Percentiles rank a stretch among this genome's conserved stretches.
These are phyloP conservation scores for Trogon surrucura DNA, from an alignment of 2,113 vertebrate species.

Conservation along the genomic window DNA sequence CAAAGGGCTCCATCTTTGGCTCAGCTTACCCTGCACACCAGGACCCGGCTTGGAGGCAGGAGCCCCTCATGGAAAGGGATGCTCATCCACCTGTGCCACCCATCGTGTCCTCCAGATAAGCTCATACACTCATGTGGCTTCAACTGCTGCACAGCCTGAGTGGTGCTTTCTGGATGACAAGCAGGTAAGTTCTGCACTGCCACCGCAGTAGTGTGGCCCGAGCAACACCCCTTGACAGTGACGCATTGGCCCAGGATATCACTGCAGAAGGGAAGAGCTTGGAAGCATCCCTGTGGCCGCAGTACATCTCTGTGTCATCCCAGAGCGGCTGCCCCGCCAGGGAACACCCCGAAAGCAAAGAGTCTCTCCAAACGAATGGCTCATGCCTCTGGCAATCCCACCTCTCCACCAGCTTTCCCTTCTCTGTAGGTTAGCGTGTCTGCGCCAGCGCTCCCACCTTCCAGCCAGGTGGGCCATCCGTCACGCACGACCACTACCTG, in stretches of 20 bases:
- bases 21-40: background rate
- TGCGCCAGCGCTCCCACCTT: accelerated
- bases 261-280: background rate
- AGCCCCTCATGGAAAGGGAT: background rate
- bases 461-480: background rate
- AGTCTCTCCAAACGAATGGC: background rate
- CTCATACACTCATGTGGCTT: background rate
- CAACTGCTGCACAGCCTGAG: background rate
- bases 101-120: background rate
- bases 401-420: background rate
- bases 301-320: accelerated
- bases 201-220: background rate
- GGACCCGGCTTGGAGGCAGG: background rate
- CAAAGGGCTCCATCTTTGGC: background rate
- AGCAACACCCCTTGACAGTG: accelerated
- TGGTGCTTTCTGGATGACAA: background rate
- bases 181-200: background rate
- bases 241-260: background rate
- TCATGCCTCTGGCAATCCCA: background rate
- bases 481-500: background rate
- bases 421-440: background rate
- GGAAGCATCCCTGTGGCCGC: background rate
- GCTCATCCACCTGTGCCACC: background rate
- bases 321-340: background rate
- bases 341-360: background rate